Percentiles rank a stretch among this genome's conserved stretches.
These are phyloP conservation scores for Meiosimyza platycephala DNA, from an alignment of 2,888 invertebrate genomes.

Conservation along the genomic window DNA sequence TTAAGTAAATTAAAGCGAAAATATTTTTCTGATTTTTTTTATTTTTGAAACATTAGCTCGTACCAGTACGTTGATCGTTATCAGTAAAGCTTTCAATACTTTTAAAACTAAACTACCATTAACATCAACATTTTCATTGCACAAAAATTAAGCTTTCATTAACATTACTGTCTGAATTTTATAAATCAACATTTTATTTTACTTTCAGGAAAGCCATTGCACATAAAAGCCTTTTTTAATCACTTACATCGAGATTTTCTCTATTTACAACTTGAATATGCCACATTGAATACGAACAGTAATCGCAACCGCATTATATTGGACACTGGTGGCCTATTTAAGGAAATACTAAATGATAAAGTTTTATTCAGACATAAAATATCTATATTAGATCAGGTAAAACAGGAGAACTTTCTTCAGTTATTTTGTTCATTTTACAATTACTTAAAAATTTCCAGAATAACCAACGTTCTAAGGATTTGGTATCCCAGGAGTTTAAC, in stretches of 20 bases:
- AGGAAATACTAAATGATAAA: conserved; percentile 56
- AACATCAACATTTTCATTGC: too few species aligned
- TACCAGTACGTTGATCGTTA: too few species aligned
- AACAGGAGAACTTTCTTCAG: neutral
- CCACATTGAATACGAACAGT: conserved; percentile 39
- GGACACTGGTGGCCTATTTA: conserved; percentile 63
- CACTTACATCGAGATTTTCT: conserved; percentile 66
- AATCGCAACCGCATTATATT: conserved; percentile 58
- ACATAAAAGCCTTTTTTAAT: conserved; percentile 62
- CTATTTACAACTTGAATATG: conserved; percentile 58
- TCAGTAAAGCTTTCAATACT: too few species aligned
- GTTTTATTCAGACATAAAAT: conserved; percentile 62
- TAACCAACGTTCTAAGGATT: conserved; percentile 57
- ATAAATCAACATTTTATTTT: conserved; percentile 40
- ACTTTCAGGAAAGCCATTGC: conserved; percentile 60
- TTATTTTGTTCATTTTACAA: neutral
- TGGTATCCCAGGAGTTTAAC: conserved; percentile 62
- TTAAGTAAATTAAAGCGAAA: too few species aligned
- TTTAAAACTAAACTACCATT: too few species aligned
- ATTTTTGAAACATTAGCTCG: too few species aligned
- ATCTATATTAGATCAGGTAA: conserved; percentile 62
- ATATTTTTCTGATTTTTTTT: too few species aligned
- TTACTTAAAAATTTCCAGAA: conserved; percentile 44
- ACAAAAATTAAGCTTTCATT: too few species aligned
- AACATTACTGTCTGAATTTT: too few species aligned